Conservation (phyloP, 2,888 invertebrate genomes). For the Eilema depressum region DNA sequence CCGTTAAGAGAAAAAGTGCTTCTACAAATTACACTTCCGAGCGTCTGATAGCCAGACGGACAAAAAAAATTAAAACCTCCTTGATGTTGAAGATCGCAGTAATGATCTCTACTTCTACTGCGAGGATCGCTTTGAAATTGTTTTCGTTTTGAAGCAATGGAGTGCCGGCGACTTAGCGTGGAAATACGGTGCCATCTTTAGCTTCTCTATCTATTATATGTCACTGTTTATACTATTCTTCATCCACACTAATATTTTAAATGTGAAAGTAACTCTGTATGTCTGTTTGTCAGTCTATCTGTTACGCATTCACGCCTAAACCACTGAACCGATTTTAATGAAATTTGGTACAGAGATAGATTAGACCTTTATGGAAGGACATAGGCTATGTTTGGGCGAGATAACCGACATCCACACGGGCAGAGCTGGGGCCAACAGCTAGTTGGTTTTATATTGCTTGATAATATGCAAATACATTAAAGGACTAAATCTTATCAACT, state of each 20-base stretch:
- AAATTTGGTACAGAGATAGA: too few relatives aligned
- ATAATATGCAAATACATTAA: not conserved
- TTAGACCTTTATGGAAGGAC: too few relatives aligned
- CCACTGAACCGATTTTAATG: too few relatives aligned
- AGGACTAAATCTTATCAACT: not conserved
- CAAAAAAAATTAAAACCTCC: slow-evolving; percentile 67
- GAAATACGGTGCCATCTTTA: slow-evolving; percentile 51
- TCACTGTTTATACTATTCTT: slow-evolving; percentile 5
- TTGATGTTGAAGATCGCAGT: slow-evolving; percentile 69
- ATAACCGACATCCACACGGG: too few relatives aligned
- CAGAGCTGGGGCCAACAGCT: too few relatives aligned
- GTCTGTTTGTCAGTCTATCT: too few relatives aligned
- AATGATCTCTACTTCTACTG: slow-evolving; percentile 67
- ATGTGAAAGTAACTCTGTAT: too few relatives aligned
- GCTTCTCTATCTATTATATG: slow-evolving; percentile 21
- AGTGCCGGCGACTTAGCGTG: slow-evolving; percentile 48
- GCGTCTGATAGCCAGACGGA: slow-evolving; percentile 61
- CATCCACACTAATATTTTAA: too few relatives aligned
- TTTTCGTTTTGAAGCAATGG: slow-evolving; percentile 71
- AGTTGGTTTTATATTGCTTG: not conserved
- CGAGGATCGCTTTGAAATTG: slow-evolving; percentile 70
- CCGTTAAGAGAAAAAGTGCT: slow-evolving; percentile 60
- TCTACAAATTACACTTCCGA: slow-evolving; percentile 63
- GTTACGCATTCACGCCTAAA: too few relatives aligned
- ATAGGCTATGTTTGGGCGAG: too few relatives aligned